A percentile compares a stretch with the other conserved stretches of the same genome.
phyloP scores from a whole-genome alignment of 2,113 vertebrate genomes.

The Ranitomeya imitator region DNA sequence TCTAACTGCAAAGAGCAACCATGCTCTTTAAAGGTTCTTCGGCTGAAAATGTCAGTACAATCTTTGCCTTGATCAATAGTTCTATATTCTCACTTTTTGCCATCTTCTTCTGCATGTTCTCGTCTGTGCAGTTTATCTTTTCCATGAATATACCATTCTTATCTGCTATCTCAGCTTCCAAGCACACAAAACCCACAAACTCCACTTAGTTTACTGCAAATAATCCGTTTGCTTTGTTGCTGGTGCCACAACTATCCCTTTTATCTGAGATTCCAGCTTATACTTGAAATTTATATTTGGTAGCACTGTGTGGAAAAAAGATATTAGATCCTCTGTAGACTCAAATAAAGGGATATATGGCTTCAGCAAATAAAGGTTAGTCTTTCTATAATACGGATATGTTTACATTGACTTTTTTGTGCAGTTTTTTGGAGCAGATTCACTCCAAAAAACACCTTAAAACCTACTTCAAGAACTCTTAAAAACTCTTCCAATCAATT shows the following conservation, averaged over 20 bases:
- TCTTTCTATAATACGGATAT: neutral
- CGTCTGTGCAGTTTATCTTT: conserved; percentile 38
- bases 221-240: conserved; percentile 39
- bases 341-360: neutral
- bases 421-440: too few relatives aligned
- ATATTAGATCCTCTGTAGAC: neutral
- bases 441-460: too few relatives aligned
- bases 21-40: conserved; percentile 49
- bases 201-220: conserved; percentile 38
- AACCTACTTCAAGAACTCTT: too few relatives aligned
- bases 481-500: too few relatives aligned
- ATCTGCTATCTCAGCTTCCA: conserved; percentile 44
- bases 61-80: conserved; percentile 49
- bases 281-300: neutral
- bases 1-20: conserved; percentile 28
- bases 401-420: too few relatives aligned
- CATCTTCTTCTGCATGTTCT: conserved; percentile 21
- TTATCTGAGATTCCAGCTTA: neutral
- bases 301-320: neutral
- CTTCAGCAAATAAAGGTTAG: neutral
- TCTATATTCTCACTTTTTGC: conserved; percentile 40
- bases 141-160: conserved; percentile 12
- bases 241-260: conserved; percentile 11
- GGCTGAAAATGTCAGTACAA: conserved; percentile 46
- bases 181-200: conserved; percentile 12